Base-by-base conservation (phyloP, 2,797 vertebrate species). In the Notolabrus celidotus region DNA sequence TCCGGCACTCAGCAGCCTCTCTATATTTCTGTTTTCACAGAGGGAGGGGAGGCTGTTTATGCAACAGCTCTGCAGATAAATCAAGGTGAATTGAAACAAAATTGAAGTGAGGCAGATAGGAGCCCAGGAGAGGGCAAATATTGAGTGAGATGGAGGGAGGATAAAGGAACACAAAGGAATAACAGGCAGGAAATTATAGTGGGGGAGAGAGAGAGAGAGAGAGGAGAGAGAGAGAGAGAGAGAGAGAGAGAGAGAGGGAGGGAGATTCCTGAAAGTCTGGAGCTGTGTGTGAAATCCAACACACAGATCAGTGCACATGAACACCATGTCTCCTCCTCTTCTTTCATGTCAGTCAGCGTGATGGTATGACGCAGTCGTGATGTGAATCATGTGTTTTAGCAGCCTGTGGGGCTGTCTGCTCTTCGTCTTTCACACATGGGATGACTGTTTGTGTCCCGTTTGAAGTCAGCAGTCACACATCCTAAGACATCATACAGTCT, bases 41-140 rank as follows among this genome's bases (percentile, higher is more conserved):
- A 19, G 27, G 58, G 53, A n/a, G n/a, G 33, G 29, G 5, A 3
- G 10, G 8, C 47, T 74, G 71, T 81, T 78, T 74, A 67, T 78
- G 43, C 60, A 69, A 17, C 71, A 69, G 59, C 31, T 53, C 3
- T 10, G 51, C 34, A 3, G 39, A 83, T 86, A 67, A 77, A 67
- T 59, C 67, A 60, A 59, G 45, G 71, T 61, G 74, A 76, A 85
- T 36, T 79, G 72, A 55, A 79, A 65, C 17, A 16, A 76, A 81
- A 81, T 74, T 84, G 72, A 86, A 87, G 72, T 16, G 72, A 82
- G 67, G 49, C 61, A 79, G 64, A 71, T 34, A 77, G 33, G 46
- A 29, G n/a, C n/a, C n/a, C n/a, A n/a, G 56, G 36, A 54, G 69
- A 16, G 49, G 27, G 72, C 15, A 54, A 60, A 60, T 57, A 59